These are phyloP conservation scores for Emberiza fucata DNA, from an alignment of 2,113 vertebrate genomes.

Conservation along the genomic window DNA sequence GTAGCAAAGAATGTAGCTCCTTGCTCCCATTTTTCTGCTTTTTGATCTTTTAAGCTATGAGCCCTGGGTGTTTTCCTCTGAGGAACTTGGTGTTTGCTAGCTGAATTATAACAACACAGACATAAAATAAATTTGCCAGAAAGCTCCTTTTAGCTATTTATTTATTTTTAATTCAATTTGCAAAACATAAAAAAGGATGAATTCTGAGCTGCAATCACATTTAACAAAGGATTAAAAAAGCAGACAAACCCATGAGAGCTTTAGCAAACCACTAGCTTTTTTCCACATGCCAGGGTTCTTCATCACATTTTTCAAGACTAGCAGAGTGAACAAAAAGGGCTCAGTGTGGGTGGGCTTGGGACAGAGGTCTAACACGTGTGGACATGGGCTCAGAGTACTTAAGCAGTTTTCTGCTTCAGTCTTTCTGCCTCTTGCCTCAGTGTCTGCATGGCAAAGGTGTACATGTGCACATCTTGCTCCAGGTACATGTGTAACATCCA, in stretches of 20 bases:
- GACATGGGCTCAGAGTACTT: background rate
- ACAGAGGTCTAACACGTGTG: background rate
- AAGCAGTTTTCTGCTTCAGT: background rate
- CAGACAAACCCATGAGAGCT: background rate
- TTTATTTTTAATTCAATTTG: background rate
- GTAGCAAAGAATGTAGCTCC: background rate
- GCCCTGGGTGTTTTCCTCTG: background rate
- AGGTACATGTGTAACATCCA: accelerated
- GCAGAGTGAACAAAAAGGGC: background rate
- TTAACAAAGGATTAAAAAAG: background rate
- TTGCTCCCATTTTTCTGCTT: background rate
- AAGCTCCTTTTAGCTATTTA: background rate
- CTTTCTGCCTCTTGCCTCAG: background rate
- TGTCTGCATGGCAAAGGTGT: accelerated
- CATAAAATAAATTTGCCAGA: background rate
- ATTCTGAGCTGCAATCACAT: background rate
- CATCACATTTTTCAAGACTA: background rate
- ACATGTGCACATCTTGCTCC: background rate
- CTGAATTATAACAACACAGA: background rate
- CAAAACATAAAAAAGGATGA: background rate
- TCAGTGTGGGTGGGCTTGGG: background rate
- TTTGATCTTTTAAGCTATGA: background rate
- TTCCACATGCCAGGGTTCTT: background rate
- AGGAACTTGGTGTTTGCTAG: background rate
- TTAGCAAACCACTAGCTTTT: background rate